phyloP scores from a whole-genome alignment of 2,888 invertebrate genomes.

The Boloria selene region DNA sequence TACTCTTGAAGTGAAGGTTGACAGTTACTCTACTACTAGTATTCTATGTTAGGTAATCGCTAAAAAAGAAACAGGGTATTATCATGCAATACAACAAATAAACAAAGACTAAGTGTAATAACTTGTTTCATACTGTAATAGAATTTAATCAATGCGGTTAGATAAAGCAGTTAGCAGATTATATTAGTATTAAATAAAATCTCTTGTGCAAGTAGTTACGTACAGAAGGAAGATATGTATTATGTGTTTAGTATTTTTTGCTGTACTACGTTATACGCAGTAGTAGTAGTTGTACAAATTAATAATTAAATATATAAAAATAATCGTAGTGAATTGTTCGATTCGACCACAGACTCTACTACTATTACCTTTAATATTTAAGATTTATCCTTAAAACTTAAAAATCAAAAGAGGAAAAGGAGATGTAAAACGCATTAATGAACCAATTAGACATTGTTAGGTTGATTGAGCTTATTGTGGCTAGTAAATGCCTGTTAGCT shows the following conservation, averaged over 20 bases:
- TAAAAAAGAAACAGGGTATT: not conserved
- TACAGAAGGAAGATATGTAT: no score
- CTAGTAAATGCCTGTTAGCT: not conserved
- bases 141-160: not conserved
- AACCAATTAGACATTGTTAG: slow-evolving; percentile 6
- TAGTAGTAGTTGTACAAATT: no score
- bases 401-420: slow-evolving; percentile 1
- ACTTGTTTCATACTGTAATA: not conserved
- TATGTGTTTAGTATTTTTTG: no score
- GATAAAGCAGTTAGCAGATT: no score
- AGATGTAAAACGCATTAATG: not conserved
- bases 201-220: no score
- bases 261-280: no score
- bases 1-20: slow-evolving; percentile 6
- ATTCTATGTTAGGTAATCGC: slow-evolving; percentile 1
- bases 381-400: not conserved
- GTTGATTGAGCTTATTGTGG: slow-evolving; percentile 2
- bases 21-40: not conserved
- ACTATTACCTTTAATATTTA: no score
- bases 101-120: not conserved
- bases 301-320: no score
- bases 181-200: no score
- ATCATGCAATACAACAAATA: slow-evolving; percentile 3
- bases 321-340: no score
- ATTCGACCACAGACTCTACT: no score